Conservation (phyloP, 2,888 invertebrate species). For the Stramonita haemastoma region DNA sequence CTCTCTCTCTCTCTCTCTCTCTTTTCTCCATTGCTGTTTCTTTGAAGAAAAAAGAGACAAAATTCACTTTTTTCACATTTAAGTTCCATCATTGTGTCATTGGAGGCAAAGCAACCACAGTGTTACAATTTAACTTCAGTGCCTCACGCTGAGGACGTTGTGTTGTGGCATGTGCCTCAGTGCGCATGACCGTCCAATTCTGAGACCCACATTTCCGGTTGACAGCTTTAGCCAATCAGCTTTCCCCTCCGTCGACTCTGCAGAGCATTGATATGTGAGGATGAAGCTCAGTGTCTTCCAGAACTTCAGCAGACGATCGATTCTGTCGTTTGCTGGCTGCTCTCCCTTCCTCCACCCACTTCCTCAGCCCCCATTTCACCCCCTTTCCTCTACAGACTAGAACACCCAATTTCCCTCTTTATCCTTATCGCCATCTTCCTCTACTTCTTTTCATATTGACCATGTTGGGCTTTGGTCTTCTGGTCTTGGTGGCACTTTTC, state of each 20-base stretch:
- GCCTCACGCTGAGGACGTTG: neutral
- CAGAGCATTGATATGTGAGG: slow-evolving; percentile 13
- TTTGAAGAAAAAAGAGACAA: neutral
- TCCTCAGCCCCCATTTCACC: neutral
- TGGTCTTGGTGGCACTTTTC: too few relatives aligned
- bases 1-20: neutral
- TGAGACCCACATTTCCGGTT: neutral
- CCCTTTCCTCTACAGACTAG: too few relatives aligned
- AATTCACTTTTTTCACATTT: neutral
- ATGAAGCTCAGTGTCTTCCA: neutral
- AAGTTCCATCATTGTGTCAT: slow-evolving; percentile 6
- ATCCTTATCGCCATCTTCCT: too few relatives aligned
- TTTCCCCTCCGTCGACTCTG: slow-evolving; percentile 4
- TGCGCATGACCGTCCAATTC: neutral
- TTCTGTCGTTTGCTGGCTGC: neutral
- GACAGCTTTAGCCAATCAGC: slow-evolving; percentile 13
- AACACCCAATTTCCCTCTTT: neutral
- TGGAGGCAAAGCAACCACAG: neutral
- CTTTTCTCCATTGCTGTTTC: neutral
- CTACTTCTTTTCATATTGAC: too few relatives aligned
- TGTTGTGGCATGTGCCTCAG: neutral
- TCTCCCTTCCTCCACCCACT: neutral
- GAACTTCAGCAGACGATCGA: neutral
- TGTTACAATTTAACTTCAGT: neutral
- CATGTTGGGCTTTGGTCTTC: too few relatives aligned